Conservation (phyloP, 2,113 vertebrate species). For the Phyllopteryx taeniolatus region DNA sequence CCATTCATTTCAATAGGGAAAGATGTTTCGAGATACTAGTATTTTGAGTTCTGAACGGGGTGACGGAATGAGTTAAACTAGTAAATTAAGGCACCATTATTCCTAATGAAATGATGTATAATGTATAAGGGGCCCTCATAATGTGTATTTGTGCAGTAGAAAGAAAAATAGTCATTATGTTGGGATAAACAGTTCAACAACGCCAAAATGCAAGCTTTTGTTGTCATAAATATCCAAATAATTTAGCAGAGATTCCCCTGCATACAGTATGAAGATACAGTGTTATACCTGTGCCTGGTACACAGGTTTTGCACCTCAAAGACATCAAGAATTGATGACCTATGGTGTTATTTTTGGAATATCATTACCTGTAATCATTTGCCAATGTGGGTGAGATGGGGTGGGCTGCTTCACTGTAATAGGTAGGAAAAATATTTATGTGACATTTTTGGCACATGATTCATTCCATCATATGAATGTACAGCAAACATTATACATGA, state of each 20-base stretch:
- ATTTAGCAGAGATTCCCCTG: slow-evolving; percentile 7
- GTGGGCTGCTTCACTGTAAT: neutral
- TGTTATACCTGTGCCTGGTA: slow-evolving; percentile 26
- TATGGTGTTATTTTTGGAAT: slow-evolving; percentile 65
- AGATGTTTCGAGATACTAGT: too few species aligned
- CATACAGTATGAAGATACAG: slow-evolving; percentile 7
- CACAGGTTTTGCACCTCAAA: slow-evolving; percentile 35
- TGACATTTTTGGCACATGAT: neutral
- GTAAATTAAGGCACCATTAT: too few species aligned
- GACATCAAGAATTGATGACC: slow-evolving; percentile 63
- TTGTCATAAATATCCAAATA: neutral
- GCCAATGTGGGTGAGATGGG: slow-evolving; percentile 3
- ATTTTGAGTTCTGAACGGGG: too few species aligned
- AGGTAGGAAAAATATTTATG: neutral
- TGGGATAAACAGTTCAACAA: neutral
- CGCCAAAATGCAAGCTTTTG: neutral
- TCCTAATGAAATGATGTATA: too few species aligned
- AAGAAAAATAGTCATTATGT: neutral
- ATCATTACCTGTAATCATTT: slow-evolving; percentile 66
- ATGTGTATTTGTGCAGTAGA: neutral
- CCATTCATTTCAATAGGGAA: too few species aligned
- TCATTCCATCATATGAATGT: neutral
- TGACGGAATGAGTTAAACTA: too few species aligned
- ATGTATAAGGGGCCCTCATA: neutral
- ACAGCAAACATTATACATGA: neutral